Conservation (phyloP, 2,888 invertebrate species). For the Eutolmus rufibarbis region DNA sequence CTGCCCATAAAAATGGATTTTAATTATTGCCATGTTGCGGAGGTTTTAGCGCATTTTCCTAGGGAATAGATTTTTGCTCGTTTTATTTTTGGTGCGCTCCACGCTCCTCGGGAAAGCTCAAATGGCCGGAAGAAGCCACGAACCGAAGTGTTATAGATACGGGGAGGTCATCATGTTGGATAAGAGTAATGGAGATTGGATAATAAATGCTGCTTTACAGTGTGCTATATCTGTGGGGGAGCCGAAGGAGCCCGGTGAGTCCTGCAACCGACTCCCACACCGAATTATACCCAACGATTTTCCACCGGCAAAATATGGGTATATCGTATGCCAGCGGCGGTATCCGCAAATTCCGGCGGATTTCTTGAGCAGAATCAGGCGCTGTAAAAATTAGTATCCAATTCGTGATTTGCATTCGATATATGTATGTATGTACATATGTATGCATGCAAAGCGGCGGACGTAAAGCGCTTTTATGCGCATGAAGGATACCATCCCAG, state of each 20-base stretch:
- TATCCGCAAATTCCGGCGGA: not conserved
- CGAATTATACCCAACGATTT: not conserved
- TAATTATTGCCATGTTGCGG: not conserved
- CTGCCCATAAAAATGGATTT: not conserved
- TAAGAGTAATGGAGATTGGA: conserved; percentile 30
- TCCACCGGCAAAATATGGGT: not conserved
- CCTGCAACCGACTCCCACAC: not conserved
- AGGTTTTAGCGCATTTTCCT: not conserved
- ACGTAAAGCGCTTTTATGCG: conserved; percentile 26
- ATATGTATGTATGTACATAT: not conserved
- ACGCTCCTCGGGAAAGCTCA: not conserved
- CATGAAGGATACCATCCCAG: not conserved
- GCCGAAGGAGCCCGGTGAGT: too few relatives aligned
- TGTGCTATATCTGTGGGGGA: not conserved
- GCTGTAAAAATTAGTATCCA: conserved; percentile 38
- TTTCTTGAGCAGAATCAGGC: conserved; percentile 23
- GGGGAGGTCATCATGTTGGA: conserved; percentile 15
- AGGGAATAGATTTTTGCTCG: not conserved
- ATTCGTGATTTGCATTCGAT: conserved; percentile 38
- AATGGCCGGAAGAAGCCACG: not conserved
- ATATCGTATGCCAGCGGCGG: not conserved
- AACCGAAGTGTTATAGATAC: conserved; percentile 11
- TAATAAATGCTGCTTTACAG: conserved; percentile 35
- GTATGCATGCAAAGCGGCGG: not conserved
- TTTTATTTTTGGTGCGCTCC: not conserved